Percentiles rank a stretch among this genome's conserved stretches.
Conservation (phyloP, 2,113 vertebrate species). For the Campylomormyrus tamandua region DNA sequence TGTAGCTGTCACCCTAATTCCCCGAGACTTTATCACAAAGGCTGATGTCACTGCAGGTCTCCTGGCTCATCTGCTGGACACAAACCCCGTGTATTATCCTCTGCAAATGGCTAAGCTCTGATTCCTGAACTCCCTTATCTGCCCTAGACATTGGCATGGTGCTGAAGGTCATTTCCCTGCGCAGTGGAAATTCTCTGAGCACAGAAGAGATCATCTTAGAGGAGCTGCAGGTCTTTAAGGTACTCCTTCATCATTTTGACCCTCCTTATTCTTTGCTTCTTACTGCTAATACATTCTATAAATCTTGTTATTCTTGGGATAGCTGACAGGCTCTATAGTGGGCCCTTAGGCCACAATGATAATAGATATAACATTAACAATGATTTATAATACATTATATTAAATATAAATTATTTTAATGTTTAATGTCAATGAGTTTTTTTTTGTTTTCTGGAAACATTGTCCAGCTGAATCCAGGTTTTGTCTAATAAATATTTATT, state of each 20-base stretch:
- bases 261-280: not conserved
- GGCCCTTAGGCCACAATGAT: not conserved
- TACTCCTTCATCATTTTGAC: constrained; percentile 30
- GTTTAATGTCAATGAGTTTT: not conserved
- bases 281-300: not conserved
- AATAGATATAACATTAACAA: not conserved
- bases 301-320: not conserved
- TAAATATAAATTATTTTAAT: not conserved
- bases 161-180: constrained; percentile 76
- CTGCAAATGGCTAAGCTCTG: constrained; percentile 16
- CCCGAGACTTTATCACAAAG: not conserved
- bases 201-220: constrained; percentile 81
- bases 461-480: not conserved
- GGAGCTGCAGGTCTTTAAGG: constrained; percentile 91
- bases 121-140: constrained; percentile 21
- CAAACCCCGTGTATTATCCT: not conserved
- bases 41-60: not conserved
- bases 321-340: not conserved
- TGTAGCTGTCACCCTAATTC: not conserved
- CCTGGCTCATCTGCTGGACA: not conserved
- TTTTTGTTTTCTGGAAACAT: not conserved
- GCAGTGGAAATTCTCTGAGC: constrained; percentile 49
- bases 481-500: not conserved
- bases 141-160: constrained; percentile 71
- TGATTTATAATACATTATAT: not conserved